Evolutionary conservation across 2,888 invertebrate species (phyloP).

Genomic region (Rhaphigaster nebulosa): DNA sequence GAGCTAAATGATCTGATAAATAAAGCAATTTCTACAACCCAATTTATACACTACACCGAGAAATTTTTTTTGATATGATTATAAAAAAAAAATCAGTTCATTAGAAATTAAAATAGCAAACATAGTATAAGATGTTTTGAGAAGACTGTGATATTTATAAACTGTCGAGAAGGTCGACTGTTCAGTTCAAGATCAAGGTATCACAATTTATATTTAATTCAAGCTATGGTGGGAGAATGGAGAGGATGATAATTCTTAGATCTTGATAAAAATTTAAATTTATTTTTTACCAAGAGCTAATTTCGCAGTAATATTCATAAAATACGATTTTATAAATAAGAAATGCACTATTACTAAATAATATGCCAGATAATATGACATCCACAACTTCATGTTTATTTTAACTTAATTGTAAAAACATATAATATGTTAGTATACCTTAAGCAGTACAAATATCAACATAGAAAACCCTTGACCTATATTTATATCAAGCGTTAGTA

Average conservation of each 20-base stretch:
- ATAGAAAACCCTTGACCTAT: constrained; percentile 36
- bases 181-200: neutral
- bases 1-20: neutral
- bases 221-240: neutral
- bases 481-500: constrained; percentile 27
- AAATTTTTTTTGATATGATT: neutral
- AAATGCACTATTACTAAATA: neutral
- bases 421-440: constrained; percentile 25
- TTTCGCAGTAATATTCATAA: neutral
- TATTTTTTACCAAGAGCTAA: neutral
- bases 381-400: neutral
- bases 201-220: neutral
- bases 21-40: constrained; percentile 25
- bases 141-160: neutral
- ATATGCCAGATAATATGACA: neutral
- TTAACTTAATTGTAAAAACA: neutral
- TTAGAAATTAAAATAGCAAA: neutral
- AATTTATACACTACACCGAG: neutral
- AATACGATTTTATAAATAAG: neutral
- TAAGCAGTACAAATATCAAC: constrained; percentile 38
- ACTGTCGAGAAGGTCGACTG: neutral
- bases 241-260: neutral
- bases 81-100: neutral
- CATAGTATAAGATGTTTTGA: neutral
- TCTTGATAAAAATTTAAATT: neutral